Evolutionary conservation across 92 coral and sea anemone species (phyloP), one percentile per base, ranked within the genome.

Genomic region (Plumapathes pennacea): DNA sequence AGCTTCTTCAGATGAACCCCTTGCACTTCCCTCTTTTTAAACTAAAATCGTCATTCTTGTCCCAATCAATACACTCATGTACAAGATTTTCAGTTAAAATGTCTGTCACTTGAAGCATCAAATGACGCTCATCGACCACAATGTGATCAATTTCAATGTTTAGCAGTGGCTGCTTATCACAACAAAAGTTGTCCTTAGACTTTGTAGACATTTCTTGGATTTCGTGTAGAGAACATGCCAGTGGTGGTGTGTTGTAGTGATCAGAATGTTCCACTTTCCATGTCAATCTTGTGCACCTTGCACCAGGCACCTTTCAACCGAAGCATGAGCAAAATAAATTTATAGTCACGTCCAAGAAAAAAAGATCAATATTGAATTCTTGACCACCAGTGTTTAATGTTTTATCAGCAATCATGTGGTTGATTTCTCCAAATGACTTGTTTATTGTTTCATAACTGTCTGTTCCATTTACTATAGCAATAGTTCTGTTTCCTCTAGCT

Each of bases 241-340:
- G 3, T 6, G 7, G 3, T 11, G 38, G n/a, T n/a, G n/a, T n/a
- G n/a, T n/a, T n/a, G n/a, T n/a, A n/a, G n/a, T n/a, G n/a, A n/a
- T n/a, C n/a, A n/a, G n/a, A 26, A 51, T 27, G 18, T 30, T 51
- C 38, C 40, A 30, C 10, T 34, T n/a, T n/a, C n/a, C n/a, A n/a
- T 14, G 20, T 57, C 75, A 54, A 25, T 29, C 36, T 74, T 74
- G 34, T 44, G 48, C 20, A 55, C 44, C 43, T 77, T 77, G 17
- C 84, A 76, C 77, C 84, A 67, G 3, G 77, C 84, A 24, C 53
- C 76, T 20, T 76, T 77, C 8, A 60, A 51, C 6, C 77, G 71
- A 18, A 77, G 57, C 77, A 67, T 76, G 11, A 67, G 2, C 2
- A 76, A 51, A 32, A 76, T 39, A 27, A 67, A 74, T 64, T 65